These are phyloP conservation scores for Aphodius sticticus DNA, from an alignment of 2,888 invertebrate species.

Conservation along the genomic window DNA sequence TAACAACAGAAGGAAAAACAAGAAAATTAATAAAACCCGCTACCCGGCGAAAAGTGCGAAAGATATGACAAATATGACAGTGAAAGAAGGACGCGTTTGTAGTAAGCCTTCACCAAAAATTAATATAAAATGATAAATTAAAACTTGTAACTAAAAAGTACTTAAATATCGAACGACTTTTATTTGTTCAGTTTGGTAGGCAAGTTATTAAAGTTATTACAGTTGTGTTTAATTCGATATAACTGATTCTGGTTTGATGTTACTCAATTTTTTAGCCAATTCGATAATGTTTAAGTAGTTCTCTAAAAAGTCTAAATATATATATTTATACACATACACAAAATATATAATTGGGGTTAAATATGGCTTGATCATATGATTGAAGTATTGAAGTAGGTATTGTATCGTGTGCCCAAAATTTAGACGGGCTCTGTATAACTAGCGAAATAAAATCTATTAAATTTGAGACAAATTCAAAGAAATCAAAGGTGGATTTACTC, in stretches of 20 bases:
- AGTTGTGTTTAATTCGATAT: not conserved
- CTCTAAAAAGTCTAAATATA: no score
- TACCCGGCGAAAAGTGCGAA: conserved; percentile 26
- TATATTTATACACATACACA: no score
- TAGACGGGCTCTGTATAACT: no score
- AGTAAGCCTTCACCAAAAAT: not conserved
- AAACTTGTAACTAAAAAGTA: not conserved
- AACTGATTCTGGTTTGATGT: not conserved
- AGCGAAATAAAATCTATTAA: no score
- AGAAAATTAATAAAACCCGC: conserved; percentile 28
- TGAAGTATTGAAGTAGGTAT: no score
- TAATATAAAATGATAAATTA: not conserved
- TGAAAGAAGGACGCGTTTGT: conserved; percentile 17
- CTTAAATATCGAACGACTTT: not conserved
- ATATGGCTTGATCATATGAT: no score
- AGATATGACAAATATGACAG: conserved; percentile 37
- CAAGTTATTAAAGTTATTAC: not conserved
- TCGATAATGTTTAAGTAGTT: no score
- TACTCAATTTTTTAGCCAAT: no score
- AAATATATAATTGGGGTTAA: no score
- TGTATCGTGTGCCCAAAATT: no score
- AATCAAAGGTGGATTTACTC: not conserved
- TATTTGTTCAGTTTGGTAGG: not conserved
- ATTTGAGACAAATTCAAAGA: not conserved
- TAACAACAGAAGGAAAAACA: conserved; percentile 33